Base-by-base conservation (phyloP, 92 coral and sea anemone species). In the Pocillopora meandrina region DNA sequence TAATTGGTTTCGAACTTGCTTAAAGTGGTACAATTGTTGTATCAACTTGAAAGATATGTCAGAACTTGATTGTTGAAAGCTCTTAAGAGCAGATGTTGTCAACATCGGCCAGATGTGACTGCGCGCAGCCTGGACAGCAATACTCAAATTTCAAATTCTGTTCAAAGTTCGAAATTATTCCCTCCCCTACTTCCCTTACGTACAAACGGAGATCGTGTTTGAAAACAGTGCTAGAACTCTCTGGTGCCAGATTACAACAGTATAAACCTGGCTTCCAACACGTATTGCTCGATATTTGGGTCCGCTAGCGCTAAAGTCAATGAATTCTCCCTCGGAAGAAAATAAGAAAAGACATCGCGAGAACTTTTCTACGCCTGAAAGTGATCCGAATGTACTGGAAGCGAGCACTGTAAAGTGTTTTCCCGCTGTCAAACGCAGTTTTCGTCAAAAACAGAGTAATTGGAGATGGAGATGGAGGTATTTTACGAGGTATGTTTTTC, bases 391-490 rank as follows among this genome's bases (percentile, higher is more conserved):
- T n/a, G 34, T 65, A 72, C 63, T 83, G 57, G 86, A 74, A 13
- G 72, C 62, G 17, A 61, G 86, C n/a, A 60, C 59, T 16, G 75
- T 76, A 15, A 76, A 72, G 26, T 77, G 88, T 59, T 84, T 84
- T 61, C 81, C 90, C 76, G 80, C 84, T 72, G 82, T 82, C 62
- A 84, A 90, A 78, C 88, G 88, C 60, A 75, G 66, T 34, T 92
- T 74, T 83, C 89, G 86, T 80, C 81, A 94, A 92, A 79, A 87
- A 65, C 84, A 90, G 56, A 62, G 74, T 76, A 87, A 73, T 49
- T 79, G 95, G 86, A 88, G 93, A 61, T 90, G 92, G 90, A 89
- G 85, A 55, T 94, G 98, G 98, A 90, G 87, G 90, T 92, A 90
- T 74, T 94, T 94, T 89, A 85, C 92, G 18, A 89, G 95, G 98